Evolutionary conservation across 2,888 invertebrate genomes (phyloP).

Genomic region (Heteropelma amictum): DNA sequence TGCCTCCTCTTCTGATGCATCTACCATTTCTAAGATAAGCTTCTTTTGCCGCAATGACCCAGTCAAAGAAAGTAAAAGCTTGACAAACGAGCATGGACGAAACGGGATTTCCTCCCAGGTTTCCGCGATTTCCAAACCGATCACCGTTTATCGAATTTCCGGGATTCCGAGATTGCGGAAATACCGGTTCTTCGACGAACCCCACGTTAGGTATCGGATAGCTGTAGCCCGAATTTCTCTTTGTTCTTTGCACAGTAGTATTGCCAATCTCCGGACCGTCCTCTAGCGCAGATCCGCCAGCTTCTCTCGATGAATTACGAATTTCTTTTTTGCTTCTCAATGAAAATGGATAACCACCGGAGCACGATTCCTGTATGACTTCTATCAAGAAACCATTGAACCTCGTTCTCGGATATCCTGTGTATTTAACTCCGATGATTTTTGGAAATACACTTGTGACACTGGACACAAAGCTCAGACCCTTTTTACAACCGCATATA

Average conservation of each 20-base stretch:
- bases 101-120: constrained; percentile 14
- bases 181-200: constrained; percentile 28
- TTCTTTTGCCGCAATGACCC: constrained; percentile 67
- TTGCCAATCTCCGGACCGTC: neutral
- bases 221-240: constrained; percentile 63
- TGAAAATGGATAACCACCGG: constrained; percentile 56
- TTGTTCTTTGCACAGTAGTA: constrained; percentile 21
- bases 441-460: constrained; percentile 74
- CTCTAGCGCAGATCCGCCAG: neutral
- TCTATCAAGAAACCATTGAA: constrained; percentile 80
- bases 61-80: constrained; percentile 64
- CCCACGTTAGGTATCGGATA: constrained; percentile 61
- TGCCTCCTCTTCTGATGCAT: constrained; percentile 58
- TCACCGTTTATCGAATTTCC: constrained; percentile 12
- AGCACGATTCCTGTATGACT: constrained; percentile 80
- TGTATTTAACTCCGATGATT: constrained; percentile 77
- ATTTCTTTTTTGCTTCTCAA: constrained; percentile 58
- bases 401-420: constrained; percentile 75
- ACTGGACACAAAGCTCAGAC: constrained; percentile 69
- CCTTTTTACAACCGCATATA: constrained; percentile 81
- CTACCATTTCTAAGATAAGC: constrained; percentile 60
- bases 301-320: neutral
- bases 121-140: constrained; percentile 1
- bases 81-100: constrained; percentile 59
- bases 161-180: constrained; percentile 1